These are phyloP conservation scores for Melanaphis sacchari DNA, from an alignment of 1,140 invertebrate species.

Conservation along the genomic window DNA sequence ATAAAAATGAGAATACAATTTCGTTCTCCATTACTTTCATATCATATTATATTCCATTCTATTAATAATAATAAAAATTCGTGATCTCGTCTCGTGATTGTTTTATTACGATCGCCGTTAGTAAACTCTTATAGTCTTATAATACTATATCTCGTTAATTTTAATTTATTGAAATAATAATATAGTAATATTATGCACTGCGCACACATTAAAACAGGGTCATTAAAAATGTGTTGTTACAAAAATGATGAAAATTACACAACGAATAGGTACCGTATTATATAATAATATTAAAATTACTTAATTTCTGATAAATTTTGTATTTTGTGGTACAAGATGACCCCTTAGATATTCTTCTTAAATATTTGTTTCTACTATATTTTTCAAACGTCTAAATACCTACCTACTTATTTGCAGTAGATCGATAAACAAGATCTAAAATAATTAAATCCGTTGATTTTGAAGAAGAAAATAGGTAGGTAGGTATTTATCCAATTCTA, in stretches of 20 bases:
- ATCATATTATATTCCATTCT: background rate
- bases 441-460: background rate
- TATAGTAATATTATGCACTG: too few relatives aligned
- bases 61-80: constrained; percentile 14
- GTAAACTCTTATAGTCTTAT: background rate
- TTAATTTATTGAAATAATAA: constrained; percentile 1
- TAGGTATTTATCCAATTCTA: background rate
- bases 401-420: background rate
- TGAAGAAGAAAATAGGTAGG: background rate
- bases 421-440: background rate
- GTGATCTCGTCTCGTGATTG: constrained; percentile 25
- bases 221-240: background rate
- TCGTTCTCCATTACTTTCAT: background rate
- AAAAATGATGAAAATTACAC: background rate
- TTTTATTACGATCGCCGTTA: constrained; percentile 5
- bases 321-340: background rate
- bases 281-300: background rate
- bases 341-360: background rate
- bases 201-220: background rate
- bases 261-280: background rate
- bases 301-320: background rate
- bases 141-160: background rate
- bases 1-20: constrained; percentile 3
- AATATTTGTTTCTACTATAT: background rate
- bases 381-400: background rate